Base-by-base conservation (phyloP, 2,888 invertebrate species). In the Yponomeuta sedellus region DNA sequence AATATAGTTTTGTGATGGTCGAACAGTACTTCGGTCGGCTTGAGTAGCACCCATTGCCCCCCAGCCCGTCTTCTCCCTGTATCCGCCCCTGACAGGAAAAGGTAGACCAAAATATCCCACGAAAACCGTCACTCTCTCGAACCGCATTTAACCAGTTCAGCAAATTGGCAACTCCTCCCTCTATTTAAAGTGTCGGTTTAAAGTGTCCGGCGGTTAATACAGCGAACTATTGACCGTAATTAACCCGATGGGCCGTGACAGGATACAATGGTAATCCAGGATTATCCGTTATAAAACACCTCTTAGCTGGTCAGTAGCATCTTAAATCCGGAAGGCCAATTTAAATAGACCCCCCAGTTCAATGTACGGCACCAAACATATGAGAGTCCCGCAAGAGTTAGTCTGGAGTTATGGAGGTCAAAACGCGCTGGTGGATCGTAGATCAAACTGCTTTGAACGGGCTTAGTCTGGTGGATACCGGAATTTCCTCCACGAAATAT, bases 281-380 rank as follows among this genome's bases (percentile, higher is more conserved):
- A 86, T 90, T 82, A 88, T 87, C 86, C 87, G 82, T 52, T 79
- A 83, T 86, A 86, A 81, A 88, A 86, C 88, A 88, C 86, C 88
- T 87, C 88, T 84, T 84, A 82, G 82, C 81, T 82, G 76, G 73
- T 25, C 67, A 52, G 44, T 52, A 20, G 39, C 34, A 57, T 62
- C 66, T 62, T 66, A 62, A 52, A 52, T 19, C 39, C 40, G 52
- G 25, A 64, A 58, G 19, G 8, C 66, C 66, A 65, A 59, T n/a
- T 61, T 19, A 28, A 34, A 16, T 10, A 56, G 66, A 66, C 56
- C 66, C 16, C 52, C 20, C 20, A 65, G 16, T 19, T 16, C 1
- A 12, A n/a, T 22, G 16, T 25, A 22, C 56, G 40, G 52, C 11
- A 10, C 19, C 58, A 19, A 39, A 63, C 16, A 44, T 52, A 22